These are phyloP conservation scores for Saccopteryx leptura DNA, from an alignment of 2,113 vertebrate species.

Conservation along the genomic window DNA sequence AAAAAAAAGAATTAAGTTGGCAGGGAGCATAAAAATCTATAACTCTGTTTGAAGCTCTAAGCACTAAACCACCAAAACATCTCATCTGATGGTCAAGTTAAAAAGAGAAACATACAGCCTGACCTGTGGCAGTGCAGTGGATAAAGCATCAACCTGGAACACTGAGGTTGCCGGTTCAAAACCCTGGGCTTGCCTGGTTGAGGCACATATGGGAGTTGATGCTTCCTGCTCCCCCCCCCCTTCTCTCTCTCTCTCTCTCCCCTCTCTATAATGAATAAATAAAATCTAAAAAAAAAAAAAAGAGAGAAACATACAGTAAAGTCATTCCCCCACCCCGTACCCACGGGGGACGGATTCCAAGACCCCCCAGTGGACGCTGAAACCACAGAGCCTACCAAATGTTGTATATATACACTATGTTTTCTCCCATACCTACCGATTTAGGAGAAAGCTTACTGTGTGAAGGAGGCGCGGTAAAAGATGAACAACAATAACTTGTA, in stretches of 20 bases:
- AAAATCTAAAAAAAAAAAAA: background rate
- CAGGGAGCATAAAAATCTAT: background rate
- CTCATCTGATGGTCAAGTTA: background rate
- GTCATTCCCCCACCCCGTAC: background rate
- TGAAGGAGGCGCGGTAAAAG: background rate
- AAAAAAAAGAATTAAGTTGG: background rate
- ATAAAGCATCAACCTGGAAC: too few relatives aligned
- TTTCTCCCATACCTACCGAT: background rate
- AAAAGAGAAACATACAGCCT: background rate
- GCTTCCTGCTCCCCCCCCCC: too few relatives aligned
- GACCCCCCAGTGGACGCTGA: background rate
- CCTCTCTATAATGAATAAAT: too few relatives aligned
- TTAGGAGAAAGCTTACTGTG: background rate
- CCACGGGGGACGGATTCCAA: background rate
- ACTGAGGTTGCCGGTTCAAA: too few relatives aligned
- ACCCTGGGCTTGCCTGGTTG: too few relatives aligned
- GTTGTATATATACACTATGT: background rate
- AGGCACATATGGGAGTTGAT: too few relatives aligned
- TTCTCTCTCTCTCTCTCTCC: too few relatives aligned
- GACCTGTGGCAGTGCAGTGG: too few relatives aligned
- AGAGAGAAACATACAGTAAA: background rate
- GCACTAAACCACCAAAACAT: background rate
- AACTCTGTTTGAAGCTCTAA: conserved; percentile 25
- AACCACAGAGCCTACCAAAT: background rate
- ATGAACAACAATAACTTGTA: background rate